Base-by-base conservation (phyloP, 2,797 vertebrate species). In the Sitta carolinensis region DNA sequence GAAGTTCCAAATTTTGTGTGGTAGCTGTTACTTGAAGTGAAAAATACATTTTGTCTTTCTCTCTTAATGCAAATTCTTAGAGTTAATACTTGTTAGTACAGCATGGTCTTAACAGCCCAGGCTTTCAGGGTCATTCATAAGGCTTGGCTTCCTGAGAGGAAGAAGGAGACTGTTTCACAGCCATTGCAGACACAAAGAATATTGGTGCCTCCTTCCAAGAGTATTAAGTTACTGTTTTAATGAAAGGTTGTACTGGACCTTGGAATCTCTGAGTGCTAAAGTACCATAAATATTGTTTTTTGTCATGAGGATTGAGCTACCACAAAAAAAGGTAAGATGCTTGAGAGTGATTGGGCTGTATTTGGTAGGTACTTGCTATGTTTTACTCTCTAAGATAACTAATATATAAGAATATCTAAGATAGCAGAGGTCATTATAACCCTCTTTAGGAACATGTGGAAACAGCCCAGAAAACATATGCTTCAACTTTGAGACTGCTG, bases 121-220 rank as follows among this genome's bases (percentile, higher is more conserved):
- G 13, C 4, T 68, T 91, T 63, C 23, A 32, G 26, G 5, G 9
- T 90, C 34, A 29, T 76, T 90, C 13, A 16, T 47, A 68, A 72
- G 47, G 3, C 8, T 68, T 57, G 14, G 16, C 19, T 83, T 74
- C 68, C 68, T 70, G 32, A 20, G 36, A 43, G 11, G 22, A 74
- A 42, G 36, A 67, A 63, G 10, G 36, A n/a, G 14, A 51, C 40
- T 74, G 19, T 43, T 79, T n/a, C 36, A 42, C 12, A n/a, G 48
- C 23, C 1, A 0, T 38, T 58, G 30, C 36, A 73, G 25, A 32
- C 25, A 26, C 0, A 0, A 59, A 58, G 23, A 38, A 11, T 73
- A 50, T 22, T 61, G 8, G 15, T 83, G 30, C 30, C 11, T 76
- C 9, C n/a, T 55, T 72, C 47, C 20, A 26, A 58, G 27, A 69